phyloP scores from a whole-genome alignment of 2,888 invertebrate species.

The Epistrophe eligans region DNA sequence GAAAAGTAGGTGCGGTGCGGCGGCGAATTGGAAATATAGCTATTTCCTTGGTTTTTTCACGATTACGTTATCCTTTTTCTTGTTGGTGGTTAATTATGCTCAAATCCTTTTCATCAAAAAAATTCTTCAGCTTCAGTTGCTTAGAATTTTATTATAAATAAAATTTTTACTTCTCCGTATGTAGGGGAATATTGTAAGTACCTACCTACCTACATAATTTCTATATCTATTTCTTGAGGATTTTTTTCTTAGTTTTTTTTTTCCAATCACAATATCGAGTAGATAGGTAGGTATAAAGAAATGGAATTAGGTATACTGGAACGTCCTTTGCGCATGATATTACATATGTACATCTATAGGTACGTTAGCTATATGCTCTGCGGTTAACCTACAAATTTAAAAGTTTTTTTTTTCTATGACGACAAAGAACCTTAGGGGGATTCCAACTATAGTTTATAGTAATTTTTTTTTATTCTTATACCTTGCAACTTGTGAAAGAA shows the following conservation, averaged over 20 bases:
- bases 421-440: constrained; percentile 53
- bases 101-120: constrained; percentile 8
- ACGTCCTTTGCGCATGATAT: constrained; percentile 69
- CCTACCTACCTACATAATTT: not conserved
- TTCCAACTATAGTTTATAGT: constrained; percentile 33
- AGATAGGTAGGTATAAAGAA: not conserved
- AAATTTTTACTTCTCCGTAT: not conserved
- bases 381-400: constrained; percentile 65
- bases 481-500: not conserved
- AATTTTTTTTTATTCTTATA: not conserved
- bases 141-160: not conserved
- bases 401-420: constrained; percentile 31
- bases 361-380: constrained; percentile 38
- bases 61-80: constrained; percentile 57
- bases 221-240: constrained; percentile 20
- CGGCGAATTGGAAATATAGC: constrained; percentile 49
- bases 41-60: constrained; percentile 30
- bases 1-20: constrained; percentile 72
- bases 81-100: not conserved
- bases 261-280: not conserved
- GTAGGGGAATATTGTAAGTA: not conserved
- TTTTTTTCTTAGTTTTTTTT: constrained; percentile 40
- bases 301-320: constrained; percentile 45
- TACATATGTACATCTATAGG: not conserved
- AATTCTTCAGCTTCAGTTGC: not conserved